These are phyloP conservation scores for Lophotis ruficrista DNA, from an alignment of 2,113 vertebrate species.

Conservation along the genomic window DNA sequence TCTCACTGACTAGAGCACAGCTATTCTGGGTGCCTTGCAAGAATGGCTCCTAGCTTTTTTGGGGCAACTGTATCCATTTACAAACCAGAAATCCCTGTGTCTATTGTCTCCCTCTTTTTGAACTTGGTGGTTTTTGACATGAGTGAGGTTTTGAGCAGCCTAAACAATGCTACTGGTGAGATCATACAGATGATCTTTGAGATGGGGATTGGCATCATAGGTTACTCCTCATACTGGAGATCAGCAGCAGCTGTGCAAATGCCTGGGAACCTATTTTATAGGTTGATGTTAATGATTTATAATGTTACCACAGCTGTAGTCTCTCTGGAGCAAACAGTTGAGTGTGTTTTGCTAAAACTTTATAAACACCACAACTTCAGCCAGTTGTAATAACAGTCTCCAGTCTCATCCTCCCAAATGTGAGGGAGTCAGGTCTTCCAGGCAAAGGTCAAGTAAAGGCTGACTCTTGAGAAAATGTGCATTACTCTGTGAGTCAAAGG, in stretches of 20 bases:
- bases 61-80: slow-evolving; percentile 14
- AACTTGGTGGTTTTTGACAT: not conserved
- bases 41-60: slow-evolving; percentile 19
- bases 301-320: not conserved
- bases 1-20: slow-evolving; percentile 15
- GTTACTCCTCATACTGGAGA: not conserved
- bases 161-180: not conserved
- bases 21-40: slow-evolving; percentile 15
- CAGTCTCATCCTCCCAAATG: not conserved
- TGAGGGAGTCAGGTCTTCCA: not conserved
- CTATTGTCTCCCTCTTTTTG: not conserved
- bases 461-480: not conserved
- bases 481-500: not conserved
- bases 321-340: not conserved
- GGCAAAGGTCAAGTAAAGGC: not conserved
- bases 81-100: not conserved
- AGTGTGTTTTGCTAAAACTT: slow-evolving; percentile 25
- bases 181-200: not conserved
- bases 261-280: not conserved
- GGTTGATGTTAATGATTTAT: slow-evolving; percentile 33
- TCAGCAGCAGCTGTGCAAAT: not conserved
- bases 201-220: not conserved
- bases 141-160: not conserved
- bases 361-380: not conserved
- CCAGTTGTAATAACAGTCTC: not conserved